phyloP scores from a whole-genome alignment of 2,797 vertebrate genomes.

The Tokudaia muenninki region DNA sequence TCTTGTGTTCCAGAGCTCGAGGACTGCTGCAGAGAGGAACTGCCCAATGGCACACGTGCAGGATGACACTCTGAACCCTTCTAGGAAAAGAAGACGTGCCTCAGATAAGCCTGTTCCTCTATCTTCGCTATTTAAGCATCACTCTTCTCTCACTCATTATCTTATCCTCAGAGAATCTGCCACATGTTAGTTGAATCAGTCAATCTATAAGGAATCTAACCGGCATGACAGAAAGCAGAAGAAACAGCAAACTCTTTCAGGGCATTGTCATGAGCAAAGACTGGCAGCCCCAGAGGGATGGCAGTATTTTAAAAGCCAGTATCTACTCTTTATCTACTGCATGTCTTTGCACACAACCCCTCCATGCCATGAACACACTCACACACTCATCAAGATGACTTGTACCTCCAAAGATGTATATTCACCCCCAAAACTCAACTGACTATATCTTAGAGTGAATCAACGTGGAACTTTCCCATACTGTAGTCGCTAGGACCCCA shows the following conservation, averaged over 20 bases:
- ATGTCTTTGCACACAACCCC: too few relatives aligned
- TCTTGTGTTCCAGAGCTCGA: background rate
- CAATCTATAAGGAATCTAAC: background rate
- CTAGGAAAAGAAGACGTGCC: background rate
- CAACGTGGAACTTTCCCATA: background rate
- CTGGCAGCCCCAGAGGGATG: background rate
- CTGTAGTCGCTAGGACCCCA: background rate
- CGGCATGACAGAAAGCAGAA: background rate
- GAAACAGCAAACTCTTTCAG: background rate
- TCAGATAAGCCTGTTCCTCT: slow-evolving; percentile 46
- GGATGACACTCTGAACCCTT: background rate
- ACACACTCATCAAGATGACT: background rate
- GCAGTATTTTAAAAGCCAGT: background rate
- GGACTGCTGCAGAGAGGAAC: background rate
- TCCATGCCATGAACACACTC: background rate
- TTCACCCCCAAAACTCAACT: background rate
- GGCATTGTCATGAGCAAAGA: background rate
- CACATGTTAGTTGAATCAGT: background rate
- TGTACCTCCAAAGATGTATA: background rate
- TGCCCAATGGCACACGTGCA: background rate
- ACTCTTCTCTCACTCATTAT: background rate
- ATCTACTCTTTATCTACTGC: background rate
- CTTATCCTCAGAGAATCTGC: slow-evolving; percentile 24
- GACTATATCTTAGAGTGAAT: background rate
- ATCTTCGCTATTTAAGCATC: background rate